Evolutionary conservation across 2,113 vertebrate species (phyloP), one percentile per base, ranked within the genome.

Genomic region (Campylomormyrus numenius): DNA sequence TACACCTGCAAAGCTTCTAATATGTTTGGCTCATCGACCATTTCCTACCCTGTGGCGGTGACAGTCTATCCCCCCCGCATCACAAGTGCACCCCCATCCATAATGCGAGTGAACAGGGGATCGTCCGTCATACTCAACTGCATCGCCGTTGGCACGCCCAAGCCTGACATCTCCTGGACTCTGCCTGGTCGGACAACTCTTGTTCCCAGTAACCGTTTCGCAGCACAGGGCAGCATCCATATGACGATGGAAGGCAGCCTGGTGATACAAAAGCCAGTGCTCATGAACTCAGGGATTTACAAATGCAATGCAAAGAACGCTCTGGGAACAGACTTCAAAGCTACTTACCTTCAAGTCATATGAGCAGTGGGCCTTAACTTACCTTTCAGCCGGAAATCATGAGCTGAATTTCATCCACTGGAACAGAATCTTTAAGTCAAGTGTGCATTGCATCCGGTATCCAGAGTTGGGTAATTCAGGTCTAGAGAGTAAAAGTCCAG

Each of bases 231-330:
- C 85, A 95, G 96, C 66, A 93, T 96, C 89, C 92, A 95, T 90
- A 94, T 97, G 95, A 95, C 94, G 3, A 94, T 94, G 74, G 95
- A 95, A 2, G 96, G 96, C 17, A 94, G 93, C 91, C 93, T 97
- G 90, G 91, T 96, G 80, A 95, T 97, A 62, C 95, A 95, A 90
- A 95, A 94, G 50, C 94, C 95, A 2, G 92, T 94, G 62, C 94
- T 96, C 17, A 94, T 93, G 93, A 94, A 96, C 94, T 96, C 96
- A 91, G 96, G 96, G 87, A 96, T 97, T 93, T 97, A 96, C 90
- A 96, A 96, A 93, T 96, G 96, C 90, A 96, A 96, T 4, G 95
- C 95, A 19, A 96, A 94, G 92, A 97, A 95, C 8, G 93, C 95
- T 17, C 93, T 96, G 1, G 96, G 96, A 83, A 96, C 94, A 53